These are phyloP conservation scores for Megastigmus dorsalis DNA, from an alignment of 2,888 invertebrate species.

Conservation along the genomic window DNA sequence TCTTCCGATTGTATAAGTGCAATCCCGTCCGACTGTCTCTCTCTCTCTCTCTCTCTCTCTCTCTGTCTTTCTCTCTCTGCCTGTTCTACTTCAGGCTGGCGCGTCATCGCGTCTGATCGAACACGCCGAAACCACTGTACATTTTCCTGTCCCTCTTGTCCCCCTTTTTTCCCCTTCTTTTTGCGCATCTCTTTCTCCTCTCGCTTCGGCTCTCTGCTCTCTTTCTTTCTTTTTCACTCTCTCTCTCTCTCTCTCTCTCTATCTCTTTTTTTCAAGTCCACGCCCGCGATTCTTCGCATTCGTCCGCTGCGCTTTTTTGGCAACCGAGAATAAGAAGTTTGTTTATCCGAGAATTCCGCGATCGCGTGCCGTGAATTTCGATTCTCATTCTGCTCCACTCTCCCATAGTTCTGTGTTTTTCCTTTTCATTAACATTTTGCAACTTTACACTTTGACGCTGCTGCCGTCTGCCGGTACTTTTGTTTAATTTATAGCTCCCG, in stretches of 20 bases:
- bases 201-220: too few species aligned
- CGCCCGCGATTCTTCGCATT: background rate
- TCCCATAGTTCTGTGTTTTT: too few species aligned
- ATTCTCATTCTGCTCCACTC: background rate
- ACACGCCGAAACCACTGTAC: constrained; percentile 20
- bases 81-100: constrained; percentile 22
- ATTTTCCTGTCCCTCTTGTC: too few species aligned
- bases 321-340: constrained; percentile 5
- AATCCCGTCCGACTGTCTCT: constrained; percentile 49
- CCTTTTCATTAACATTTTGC: background rate
- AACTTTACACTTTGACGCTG: background rate
- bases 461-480: background rate
- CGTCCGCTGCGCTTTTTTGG: background rate
- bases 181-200: too few species aligned
- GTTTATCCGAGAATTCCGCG: constrained; percentile 25
- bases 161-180: too few species aligned
- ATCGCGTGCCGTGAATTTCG: background rate
- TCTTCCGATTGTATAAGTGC: constrained; percentile 5
- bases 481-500: background rate
- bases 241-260: background rate
- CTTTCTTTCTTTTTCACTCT: background rate
- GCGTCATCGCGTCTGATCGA: constrained; percentile 47
- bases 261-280: background rate
- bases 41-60: constrained; percentile 25
- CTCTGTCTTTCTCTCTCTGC: constrained; percentile 23